Conservation (phyloP, 2,888 invertebrate species). For the Flexamia atlantica region DNA sequence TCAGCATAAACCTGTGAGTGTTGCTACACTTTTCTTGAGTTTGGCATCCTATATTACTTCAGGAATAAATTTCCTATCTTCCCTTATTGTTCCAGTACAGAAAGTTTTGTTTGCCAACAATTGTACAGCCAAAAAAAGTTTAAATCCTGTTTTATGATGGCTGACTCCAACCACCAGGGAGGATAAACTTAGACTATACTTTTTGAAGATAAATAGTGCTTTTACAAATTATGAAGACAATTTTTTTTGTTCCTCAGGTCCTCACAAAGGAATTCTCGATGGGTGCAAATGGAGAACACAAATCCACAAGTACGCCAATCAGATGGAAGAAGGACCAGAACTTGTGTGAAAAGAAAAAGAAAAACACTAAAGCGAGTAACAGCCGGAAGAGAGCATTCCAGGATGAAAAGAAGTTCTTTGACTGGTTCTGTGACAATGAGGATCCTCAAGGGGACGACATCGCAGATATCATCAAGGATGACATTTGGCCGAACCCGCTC, state of each 20-base stretch:
- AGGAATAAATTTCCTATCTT: no score
- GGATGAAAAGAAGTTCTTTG: constrained; percentile 87
- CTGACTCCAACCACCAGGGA: no score
- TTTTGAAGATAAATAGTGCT: no score
- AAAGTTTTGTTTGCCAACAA: no score
- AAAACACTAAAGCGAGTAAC: constrained; percentile 77
- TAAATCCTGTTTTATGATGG: no score
- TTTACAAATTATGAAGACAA: no score
- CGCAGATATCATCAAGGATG: constrained; percentile 90
- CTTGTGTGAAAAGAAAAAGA: constrained; percentile 79
- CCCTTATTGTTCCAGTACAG: no score
- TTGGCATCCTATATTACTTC: no score
- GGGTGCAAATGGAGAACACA: constrained; percentile 78
- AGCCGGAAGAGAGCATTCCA: constrained; percentile 81
- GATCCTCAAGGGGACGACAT: constrained; percentile 92
- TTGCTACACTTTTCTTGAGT: no score
- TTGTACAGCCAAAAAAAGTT: no score
- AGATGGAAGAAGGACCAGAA: constrained; percentile 90
- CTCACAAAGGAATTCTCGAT: constrained; percentile 88
- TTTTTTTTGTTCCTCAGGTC: background rate
- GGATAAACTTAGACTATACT: no score
- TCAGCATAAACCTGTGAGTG: no score
- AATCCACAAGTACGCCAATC: constrained; percentile 86
- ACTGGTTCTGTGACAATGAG: constrained; percentile 89
- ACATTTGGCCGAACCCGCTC: constrained; percentile 91